A percentile compares a stretch with the other conserved stretches of the same genome.
Conservation (phyloP, 30 jellyfish, hydroid and myxozoan species). For the Hydra vulgaris region DNA sequence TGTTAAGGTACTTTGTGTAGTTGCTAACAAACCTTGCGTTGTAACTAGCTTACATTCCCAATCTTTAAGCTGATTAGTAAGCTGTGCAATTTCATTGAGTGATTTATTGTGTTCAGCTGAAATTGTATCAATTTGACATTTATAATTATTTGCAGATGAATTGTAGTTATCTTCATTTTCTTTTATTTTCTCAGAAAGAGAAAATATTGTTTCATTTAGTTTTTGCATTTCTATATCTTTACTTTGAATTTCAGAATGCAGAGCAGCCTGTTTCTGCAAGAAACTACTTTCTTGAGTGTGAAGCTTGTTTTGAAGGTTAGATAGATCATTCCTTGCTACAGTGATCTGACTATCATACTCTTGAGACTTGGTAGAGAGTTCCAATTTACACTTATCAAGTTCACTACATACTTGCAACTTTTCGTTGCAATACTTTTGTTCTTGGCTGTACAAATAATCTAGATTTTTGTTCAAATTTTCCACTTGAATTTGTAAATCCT, state of each 20-base stretch:
- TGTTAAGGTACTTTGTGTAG: background rate
- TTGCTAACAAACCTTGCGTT: no score
- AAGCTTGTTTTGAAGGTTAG: background rate
- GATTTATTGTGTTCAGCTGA: background rate
- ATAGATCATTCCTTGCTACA: background rate
- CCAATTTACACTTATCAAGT: background rate
- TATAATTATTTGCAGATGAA: background rate
- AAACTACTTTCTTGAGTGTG: background rate
- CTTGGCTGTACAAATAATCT: background rate
- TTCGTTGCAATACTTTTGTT: background rate
- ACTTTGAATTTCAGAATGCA: background rate
- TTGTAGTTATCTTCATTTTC: background rate
- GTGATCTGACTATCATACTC: background rate
- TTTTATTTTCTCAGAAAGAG: background rate
- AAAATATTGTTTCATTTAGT: background rate
- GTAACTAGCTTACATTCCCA: background rate
- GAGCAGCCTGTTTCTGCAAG: background rate
- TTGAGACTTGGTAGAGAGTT: background rate
- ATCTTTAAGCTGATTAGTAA: background rate
- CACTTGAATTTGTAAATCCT: background rate
- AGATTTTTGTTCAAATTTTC: background rate
- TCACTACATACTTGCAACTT: background rate
- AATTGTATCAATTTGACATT: background rate
- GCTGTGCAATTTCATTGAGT: background rate
- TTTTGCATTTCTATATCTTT: background rate